A percentile compares a stretch with the other conserved stretches of the same genome.
Conservation (phyloP, 2,113 vertebrate species). For the Paradisaea rubra region DNA sequence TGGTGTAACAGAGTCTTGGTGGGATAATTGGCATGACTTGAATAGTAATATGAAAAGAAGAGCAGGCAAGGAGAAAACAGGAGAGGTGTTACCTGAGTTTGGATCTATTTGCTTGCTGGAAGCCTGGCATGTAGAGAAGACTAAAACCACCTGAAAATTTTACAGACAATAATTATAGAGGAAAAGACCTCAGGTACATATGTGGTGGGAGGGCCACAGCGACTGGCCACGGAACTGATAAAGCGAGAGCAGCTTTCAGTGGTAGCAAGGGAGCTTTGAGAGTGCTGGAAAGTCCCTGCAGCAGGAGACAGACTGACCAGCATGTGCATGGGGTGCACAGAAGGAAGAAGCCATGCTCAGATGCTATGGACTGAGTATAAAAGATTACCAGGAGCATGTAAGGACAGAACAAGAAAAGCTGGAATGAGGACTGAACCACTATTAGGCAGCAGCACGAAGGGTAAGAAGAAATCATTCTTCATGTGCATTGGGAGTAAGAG, state of each 20-base stretch:
- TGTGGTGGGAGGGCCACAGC: neutral
- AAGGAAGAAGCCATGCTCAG: neutral
- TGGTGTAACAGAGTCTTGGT: slow-evolving; percentile 17
- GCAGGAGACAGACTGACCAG: neutral
- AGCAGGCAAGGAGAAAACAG: neutral
- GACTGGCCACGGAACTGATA: neutral
- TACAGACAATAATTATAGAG: neutral
- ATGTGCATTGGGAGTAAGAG: neutral
- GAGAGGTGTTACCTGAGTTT: neutral
- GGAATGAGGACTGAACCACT: neutral
- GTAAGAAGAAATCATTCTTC: neutral
- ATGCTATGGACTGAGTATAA: neutral
- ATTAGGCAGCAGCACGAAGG: neutral
- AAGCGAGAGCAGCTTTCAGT: neutral
- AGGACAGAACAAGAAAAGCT: neutral
- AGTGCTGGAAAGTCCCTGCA: neutral
- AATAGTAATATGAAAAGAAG: slow-evolving; percentile 28
- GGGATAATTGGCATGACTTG: neutral
- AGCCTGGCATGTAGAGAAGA: neutral
- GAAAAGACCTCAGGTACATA: neutral
- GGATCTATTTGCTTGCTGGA: neutral
- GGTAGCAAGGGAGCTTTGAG: neutral
- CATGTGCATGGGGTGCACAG: fast-evolving
- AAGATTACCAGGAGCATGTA: neutral
- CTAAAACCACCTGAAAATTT: neutral